These are phyloP conservation scores for Bombus picipes DNA, from an alignment of 1,140 invertebrate species.

Conservation along the genomic window DNA sequence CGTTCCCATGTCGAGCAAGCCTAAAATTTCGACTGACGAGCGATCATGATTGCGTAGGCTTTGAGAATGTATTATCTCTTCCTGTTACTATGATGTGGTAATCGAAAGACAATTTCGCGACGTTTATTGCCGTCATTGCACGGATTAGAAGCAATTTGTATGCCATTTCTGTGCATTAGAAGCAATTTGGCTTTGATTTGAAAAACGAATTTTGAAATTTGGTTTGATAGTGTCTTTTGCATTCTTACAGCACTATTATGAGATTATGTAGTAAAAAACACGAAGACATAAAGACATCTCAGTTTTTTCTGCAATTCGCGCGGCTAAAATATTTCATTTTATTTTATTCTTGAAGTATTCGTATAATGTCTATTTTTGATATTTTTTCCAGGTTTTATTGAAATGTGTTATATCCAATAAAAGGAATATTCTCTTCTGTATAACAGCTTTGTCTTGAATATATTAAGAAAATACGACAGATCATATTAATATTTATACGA, in stretches of 20 bases:
- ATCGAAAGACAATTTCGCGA: background rate
- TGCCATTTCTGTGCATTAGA: background rate
- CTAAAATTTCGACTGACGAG: slow-evolving; percentile 19
- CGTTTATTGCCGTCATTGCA: background rate
- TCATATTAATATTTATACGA: no score
- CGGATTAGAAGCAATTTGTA: background rate
- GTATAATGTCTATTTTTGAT: no score
- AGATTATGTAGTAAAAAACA: background rate
- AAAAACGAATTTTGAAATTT: background rate
- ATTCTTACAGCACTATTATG: background rate
- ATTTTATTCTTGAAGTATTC: background rate
- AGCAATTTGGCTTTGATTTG: background rate
- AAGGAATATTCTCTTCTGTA: no score
- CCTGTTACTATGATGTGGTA: background rate
- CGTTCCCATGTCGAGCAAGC: slow-evolving; percentile 26
- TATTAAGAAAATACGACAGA: no score
- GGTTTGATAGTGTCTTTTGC: background rate
- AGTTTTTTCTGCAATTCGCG: background rate
- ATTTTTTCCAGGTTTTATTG: no score
- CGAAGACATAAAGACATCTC: background rate
- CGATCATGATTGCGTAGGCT: background rate
- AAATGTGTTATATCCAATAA: no score
- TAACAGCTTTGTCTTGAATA: no score
- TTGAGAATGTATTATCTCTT: background rate
- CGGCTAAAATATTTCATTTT: background rate